Evolutionary conservation across 2,888 invertebrate genomes (phyloP), one percentile per base, ranked within the genome.

Genomic region (Didymodactylos carnosus): DNA sequence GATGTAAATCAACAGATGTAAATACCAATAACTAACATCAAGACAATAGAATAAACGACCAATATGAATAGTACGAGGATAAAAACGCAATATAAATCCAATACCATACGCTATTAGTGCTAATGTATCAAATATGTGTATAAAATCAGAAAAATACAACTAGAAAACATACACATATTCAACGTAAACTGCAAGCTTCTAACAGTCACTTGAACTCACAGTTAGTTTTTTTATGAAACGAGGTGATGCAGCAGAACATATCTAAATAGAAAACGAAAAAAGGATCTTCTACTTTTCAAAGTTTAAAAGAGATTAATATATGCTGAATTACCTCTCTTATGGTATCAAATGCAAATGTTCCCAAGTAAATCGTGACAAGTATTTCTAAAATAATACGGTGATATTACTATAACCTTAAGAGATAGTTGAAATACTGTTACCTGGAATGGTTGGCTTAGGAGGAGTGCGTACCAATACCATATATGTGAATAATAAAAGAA

Each of bases 31-130:
- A 80, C 94, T 91, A 80, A 92, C 92, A 82, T 93, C 91, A 69
- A 93, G 89, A 81, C 92, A 91, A 83, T 94, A 94, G 80, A 95
- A 89, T 49, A 94, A 90, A 75, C 94, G 86, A 43, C 94, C 94
- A 13, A 13, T 69, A 41, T 76, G 76, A 25, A 77, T 71, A 10
- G 78, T 78, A 14, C 75, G 69, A 0, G 87, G 86, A 71, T 89
- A 87, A 77, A 91, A 86, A 69, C 94, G 87, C 76, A 94, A 85
- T 51, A 87, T 86, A 72, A 93, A 86, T 1, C 92, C 94, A 78
- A 90, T 88, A 76, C 62, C 62, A 35, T 62, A 62, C 2, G 35
- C 3, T 10, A 62, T 16, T 6, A 62, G 7, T 10, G 62, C 62
- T 8, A 62, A 62, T 62, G 62, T 35, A 35, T 62, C 62, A 10